phyloP scores from a whole-genome alignment of 1,140 invertebrate species.

The Oncopodura yosiiana region DNA sequence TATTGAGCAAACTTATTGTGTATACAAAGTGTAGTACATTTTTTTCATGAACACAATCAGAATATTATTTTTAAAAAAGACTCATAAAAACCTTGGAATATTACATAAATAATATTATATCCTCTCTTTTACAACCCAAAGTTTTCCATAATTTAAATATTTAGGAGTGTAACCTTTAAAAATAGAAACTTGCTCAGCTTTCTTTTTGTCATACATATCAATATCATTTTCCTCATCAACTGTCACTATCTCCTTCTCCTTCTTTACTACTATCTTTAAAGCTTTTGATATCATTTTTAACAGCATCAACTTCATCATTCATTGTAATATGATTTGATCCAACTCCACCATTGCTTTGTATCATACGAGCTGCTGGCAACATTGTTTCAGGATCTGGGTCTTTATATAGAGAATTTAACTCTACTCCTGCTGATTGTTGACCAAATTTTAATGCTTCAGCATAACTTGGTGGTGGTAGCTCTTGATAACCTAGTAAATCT shows the following conservation, averaged over 20 bases:
- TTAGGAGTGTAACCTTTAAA: slow-evolving; percentile 6
- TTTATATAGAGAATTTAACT: neutral
- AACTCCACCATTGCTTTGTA: slow-evolving; percentile 1
- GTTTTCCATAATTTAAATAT: slow-evolving; percentile 4
- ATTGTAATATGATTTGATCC: neutral
- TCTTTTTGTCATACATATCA: neutral
- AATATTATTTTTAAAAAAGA: no score
- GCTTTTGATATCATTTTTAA: neutral
- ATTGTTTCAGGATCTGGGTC: neutral
- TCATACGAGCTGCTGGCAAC: slow-evolving; percentile 9
- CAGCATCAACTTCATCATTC: neutral
- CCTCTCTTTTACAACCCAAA: no score
- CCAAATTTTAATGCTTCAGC: neutral
- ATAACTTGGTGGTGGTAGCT: slow-evolving; percentile 13
- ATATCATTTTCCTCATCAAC: neutral
- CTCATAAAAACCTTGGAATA: no score
- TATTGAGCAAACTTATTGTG: no score
- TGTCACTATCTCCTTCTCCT: neutral
- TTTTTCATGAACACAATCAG: no score
- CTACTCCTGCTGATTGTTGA: neutral
- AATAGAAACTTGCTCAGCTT: neutral
- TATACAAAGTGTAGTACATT: no score
- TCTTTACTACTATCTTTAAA: neutral
- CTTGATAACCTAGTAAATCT: slow-evolving; percentile 13
- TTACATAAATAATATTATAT: no score